Base-by-base conservation (phyloP, 1,140 invertebrate genomes). In the Idris sp. region DNA sequence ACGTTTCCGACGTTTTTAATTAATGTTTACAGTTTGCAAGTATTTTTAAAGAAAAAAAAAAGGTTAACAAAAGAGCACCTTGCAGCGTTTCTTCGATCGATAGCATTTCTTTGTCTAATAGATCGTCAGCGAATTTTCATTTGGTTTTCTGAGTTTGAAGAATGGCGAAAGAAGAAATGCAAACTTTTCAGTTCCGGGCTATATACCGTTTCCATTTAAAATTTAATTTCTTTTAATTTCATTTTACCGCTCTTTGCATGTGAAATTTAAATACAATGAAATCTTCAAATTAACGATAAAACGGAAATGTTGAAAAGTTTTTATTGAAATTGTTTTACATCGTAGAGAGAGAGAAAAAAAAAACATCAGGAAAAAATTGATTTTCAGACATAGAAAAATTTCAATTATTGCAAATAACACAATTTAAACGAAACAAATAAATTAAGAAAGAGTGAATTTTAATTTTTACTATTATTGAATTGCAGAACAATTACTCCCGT, bases 171-270 rank as follows among this genome's bases (percentile, higher is more conserved):
- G 22, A 28, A 15, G 16, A 26, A 22, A 59, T 30, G 43, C 31
- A 61, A 58, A 58, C 30, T 58, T 35, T 46, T 33, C 26, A 22
- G 15, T 15, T 28, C 10, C 15, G 1, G 0, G n/a, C 36, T 28
- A 4, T 33, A 15, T 16, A 28, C 7, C 35, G 18, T 25, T 44
- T 44, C 53, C 35, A 58, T 58, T 26, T 44, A 26, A 36, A 58
- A 58, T 43, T 43, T 13, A 56, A 56, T 56, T 56, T 38, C 35
- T 41, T 43, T 56, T 56, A 56, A 43, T n/a, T 56, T 56, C 51
- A 31, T 43, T 56, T 33, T n/a, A n/a, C n/a, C 38, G 14, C 19
- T 22, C 51, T 56, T 43, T 41, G 28, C 28, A 41, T 11, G 7
- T 26, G n/a, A 19, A 31, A 54, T 40, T 40, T 13, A 8, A 43